These are phyloP conservation scores for Marisa cornuarietis DNA, from an alignment of 1,140 invertebrate species.

Conservation along the genomic window DNA sequence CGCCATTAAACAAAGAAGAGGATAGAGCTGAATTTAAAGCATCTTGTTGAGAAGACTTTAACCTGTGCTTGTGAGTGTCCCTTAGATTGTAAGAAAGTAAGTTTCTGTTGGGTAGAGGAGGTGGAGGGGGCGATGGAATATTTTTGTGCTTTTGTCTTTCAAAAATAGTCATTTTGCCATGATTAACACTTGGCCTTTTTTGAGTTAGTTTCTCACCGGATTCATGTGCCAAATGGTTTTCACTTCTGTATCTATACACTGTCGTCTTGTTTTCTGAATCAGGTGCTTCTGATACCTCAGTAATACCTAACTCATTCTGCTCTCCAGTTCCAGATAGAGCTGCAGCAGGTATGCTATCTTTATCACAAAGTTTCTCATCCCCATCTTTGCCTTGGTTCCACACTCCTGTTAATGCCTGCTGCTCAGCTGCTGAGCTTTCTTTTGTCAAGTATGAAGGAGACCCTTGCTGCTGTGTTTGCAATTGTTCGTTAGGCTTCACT, in stretches of 20 bases:
- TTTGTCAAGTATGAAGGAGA: no score
- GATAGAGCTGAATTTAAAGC: not conserved
- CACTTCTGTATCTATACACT: not conserved
- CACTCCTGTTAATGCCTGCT: no score
- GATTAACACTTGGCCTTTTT: not conserved
- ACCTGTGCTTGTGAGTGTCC: no score
- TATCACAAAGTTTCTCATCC: not conserved
- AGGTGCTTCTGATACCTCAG: not conserved
- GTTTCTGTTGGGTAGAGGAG: no score
- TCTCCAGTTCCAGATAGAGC: not conserved
- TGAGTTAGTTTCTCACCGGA: not conserved
- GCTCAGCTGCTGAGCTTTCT: no score
- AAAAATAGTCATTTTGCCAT: not conserved
- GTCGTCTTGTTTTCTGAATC: not conserved
- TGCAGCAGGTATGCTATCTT: not conserved
- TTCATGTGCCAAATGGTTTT: not conserved
- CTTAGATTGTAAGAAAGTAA: no score
- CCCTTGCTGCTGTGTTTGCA: no score
- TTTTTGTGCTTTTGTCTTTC: no score
- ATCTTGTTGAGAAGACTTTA: not conserved
- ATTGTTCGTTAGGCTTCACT: no score
- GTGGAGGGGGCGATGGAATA: no score
- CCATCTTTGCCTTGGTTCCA: not conserved
- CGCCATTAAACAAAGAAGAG: not conserved
- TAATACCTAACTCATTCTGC: not conserved